Evolutionary conservation across 2,113 vertebrate genomes (phyloP).

Genomic region (Hyperoodon ampullatus): DNA sequence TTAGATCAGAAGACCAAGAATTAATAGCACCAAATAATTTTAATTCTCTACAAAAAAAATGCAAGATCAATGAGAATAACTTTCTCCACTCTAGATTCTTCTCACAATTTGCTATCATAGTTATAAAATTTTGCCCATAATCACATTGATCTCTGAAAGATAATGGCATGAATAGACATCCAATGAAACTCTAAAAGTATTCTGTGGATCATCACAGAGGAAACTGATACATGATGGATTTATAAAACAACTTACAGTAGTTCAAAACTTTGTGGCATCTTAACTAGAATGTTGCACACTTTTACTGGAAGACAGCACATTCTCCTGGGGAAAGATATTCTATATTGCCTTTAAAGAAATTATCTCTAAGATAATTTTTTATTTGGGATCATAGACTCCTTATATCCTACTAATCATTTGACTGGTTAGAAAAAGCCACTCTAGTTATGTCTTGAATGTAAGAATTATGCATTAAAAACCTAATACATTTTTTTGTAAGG

Average conservation of each 20-base stretch:
- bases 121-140: background rate
- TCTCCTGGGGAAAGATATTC: background rate
- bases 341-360: background rate
- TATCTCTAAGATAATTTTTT: conserved; percentile 16
- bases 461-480: background rate
- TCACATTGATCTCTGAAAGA: background rate
- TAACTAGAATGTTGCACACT: background rate
- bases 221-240: background rate
- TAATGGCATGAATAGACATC: background rate
- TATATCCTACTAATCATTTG: background rate
- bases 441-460: background rate
- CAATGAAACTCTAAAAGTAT: background rate
- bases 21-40: conserved; percentile 34
- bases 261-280: conserved; percentile 4
- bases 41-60: conserved; percentile 12
- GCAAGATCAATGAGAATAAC: background rate
- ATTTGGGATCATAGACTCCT: background rate
- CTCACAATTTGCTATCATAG: background rate
- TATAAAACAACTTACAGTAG: background rate
- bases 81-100: background rate
- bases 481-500: background rate
- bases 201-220: background rate
- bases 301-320: background rate
- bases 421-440: background rate
- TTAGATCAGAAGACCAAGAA: conserved; percentile 40